These are phyloP conservation scores for Ifrita kowaldi DNA, from an alignment of 2,113 vertebrate species.

Conservation along the genomic window DNA sequence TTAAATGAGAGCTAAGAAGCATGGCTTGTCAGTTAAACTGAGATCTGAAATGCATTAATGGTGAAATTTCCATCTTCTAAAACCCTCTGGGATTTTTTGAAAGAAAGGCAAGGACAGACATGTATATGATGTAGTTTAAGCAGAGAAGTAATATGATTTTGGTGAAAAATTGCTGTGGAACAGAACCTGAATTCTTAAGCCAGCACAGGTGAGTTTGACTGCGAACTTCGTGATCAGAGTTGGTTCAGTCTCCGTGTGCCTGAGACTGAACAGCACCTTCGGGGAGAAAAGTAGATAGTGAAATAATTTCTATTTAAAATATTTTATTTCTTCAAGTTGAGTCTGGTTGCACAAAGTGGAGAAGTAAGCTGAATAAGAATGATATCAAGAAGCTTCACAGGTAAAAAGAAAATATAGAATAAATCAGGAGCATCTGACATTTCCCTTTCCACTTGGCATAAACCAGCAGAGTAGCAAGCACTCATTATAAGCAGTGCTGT, in stretches of 20 bases:
- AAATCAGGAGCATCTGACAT: background rate
- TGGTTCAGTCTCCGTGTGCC: background rate
- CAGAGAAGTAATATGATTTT: background rate
- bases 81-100: background rate
- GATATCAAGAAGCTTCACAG: background rate
- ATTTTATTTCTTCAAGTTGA: background rate
- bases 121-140: background rate
- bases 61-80: background rate
- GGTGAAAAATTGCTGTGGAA: background rate
- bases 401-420: background rate
- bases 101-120: background rate
- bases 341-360: background rate
- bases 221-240: background rate
- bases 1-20: background rate
- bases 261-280: background rate
- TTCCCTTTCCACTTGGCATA: background rate
- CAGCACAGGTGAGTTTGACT: background rate
- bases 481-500: background rate
- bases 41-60: background rate
- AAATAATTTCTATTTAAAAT: background rate
- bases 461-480: background rate
- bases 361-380: background rate
- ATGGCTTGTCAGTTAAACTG: background rate
- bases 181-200: background rate
- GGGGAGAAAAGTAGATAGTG: background rate